Evolutionary conservation across 2,797 vertebrate species (phyloP).

Genomic region (Eulemur mongoz): DNA sequence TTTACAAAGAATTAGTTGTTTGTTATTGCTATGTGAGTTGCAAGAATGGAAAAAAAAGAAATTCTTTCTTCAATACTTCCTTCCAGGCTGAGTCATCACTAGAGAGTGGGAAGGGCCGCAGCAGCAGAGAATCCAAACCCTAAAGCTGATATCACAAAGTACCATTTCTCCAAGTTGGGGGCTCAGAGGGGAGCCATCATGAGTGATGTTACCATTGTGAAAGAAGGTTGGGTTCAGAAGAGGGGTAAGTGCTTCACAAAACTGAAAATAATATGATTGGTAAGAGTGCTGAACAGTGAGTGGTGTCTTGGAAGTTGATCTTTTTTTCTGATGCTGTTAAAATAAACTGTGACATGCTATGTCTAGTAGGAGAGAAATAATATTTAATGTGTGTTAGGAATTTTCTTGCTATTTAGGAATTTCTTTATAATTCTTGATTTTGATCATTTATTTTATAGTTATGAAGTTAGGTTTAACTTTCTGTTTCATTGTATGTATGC

Average conservation of each 20-base stretch:
- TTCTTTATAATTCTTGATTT: constrained; percentile 49
- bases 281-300: neutral
- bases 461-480: constrained; percentile 28
- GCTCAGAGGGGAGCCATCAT: constrained; percentile 96
- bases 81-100: constrained; percentile 97
- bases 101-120: constrained; percentile 92
- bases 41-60: constrained; percentile 86
- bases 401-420: neutral
- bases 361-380: neutral
- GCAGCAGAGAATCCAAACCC: constrained; percentile 85
- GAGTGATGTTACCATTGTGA: constrained; percentile 99
- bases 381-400: neutral
- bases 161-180: constrained; percentile 88
- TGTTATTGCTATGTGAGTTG: constrained; percentile 87
- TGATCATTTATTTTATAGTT: neutral
- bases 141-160: constrained; percentile 86
- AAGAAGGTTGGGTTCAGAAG: constrained; percentile 99
- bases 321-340: constrained; percentile 6
- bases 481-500: neutral
- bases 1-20: constrained; percentile 90
- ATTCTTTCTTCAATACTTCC: constrained; percentile 90
- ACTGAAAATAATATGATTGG: neutral
- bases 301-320: neutral
- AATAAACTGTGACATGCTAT: neutral
- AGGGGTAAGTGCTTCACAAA: constrained; percentile 91